phyloP scores from a whole-genome alignment of 2,113 vertebrate genomes.

The Urocynchramus pylzowi region DNA sequence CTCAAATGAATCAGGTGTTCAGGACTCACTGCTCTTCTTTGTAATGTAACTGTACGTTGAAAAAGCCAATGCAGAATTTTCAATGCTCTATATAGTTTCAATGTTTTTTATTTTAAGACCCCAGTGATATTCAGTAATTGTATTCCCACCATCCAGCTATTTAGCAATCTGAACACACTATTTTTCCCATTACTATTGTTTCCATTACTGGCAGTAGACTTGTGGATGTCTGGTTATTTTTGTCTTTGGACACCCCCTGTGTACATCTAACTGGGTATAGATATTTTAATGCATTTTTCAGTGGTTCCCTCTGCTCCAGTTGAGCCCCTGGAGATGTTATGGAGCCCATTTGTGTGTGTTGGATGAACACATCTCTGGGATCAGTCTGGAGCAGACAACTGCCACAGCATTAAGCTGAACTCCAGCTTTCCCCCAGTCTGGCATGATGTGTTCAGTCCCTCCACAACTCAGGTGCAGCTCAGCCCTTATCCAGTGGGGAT shows the following conservation, averaged over 20 bases:
- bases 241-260: neutral
- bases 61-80: neutral
- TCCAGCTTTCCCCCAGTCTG: neutral
- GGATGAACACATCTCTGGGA: neutral
- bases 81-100: neutral
- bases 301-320: neutral
- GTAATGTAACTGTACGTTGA: neutral
- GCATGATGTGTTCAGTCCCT: neutral
- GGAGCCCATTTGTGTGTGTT: neutral
- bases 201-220: neutral
- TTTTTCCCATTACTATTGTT: constrained; percentile 1
- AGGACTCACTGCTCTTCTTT: neutral
- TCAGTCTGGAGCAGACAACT: neutral
- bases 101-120: neutral
- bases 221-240: neutral
- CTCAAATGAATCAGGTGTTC: neutral
- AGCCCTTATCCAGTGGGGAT: neutral
- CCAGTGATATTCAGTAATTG: neutral
- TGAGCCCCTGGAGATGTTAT: neutral
- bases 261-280: neutral
- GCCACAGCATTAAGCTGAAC: neutral
- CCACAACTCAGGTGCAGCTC: neutral
- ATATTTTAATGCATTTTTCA: neutral
- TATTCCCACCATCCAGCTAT: neutral
- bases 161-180: neutral